Base-by-base conservation (phyloP, 1,140 invertebrate species). In the Vollenhovia emeryi region DNA sequence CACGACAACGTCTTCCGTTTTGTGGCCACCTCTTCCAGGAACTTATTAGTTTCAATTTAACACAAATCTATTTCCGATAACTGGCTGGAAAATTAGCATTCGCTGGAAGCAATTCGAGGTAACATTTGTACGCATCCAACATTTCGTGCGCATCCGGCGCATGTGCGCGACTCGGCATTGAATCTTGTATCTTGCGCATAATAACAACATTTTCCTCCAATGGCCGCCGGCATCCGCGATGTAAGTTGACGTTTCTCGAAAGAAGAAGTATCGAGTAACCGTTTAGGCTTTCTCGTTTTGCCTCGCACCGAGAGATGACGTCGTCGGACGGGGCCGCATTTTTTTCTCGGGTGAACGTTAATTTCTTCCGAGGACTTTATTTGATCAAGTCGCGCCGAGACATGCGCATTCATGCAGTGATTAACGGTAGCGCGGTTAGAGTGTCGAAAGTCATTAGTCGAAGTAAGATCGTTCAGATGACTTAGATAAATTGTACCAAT, bases 361-460 rank as follows among this genome's bases (percentile, higher is more conserved):
- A 40, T 79, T 57, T 68, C 69, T 75, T 73, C 24, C 66, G 50
- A 55, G 48, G 36, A 15, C 43, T 9, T 71, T 57, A 43, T 87
- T 48, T 68, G 52, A 48, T 48, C 69, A 40, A 69, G 69, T 86
- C 69, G 60, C 57, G 40, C 64, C 87, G 27, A 48, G 75, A 82
- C 30, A 86, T 83, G 68, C 75, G 48, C 87, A 55, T 68, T 89
- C 87, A 88, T 86, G 84, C 86, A 62, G 64, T 89, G 83, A 93
- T 93, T 93, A 93, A 93, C 92, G 92, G 91, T 91, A 90, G 88
- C 86, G 86, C 73, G 91, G 91, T 92, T 90, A 87, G 78, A 86
- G 86, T 88, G 92, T 92, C 92, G 87, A 87, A 86, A 92, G 82
- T 92, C 93, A 92, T 93, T 93, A 93, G 87, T 88, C 79, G 86